Conservation (phyloP, 2,888 invertebrate species). For the Agrotis exclamationis region DNA sequence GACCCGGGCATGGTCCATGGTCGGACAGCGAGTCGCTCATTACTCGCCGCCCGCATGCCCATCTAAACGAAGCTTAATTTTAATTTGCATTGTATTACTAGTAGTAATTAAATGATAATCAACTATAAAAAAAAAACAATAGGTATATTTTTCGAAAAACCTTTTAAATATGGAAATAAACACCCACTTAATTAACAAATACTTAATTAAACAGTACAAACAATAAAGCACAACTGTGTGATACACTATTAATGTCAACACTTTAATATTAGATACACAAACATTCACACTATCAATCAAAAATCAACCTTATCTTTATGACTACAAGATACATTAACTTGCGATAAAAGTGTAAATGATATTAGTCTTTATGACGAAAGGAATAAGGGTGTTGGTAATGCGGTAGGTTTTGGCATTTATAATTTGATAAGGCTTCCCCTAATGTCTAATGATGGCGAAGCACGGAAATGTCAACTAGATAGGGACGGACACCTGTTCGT, state of each 20-base stretch:
- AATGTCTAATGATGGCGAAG: slow-evolving; percentile 61
- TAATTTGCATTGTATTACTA: too few relatives aligned
- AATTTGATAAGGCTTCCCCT: slow-evolving; percentile 60
- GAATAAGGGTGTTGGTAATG: slow-evolving; percentile 38
- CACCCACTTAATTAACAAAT: slow-evolving; percentile 65
- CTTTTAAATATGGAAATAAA: slow-evolving; percentile 47
- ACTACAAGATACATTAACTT: not conserved
- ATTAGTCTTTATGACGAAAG: slow-evolving; percentile 33
- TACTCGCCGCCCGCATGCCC: too few relatives aligned
- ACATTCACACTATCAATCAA: slow-evolving; percentile 27
- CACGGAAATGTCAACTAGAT: slow-evolving; percentile 70
- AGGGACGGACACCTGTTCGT: slow-evolving; percentile 58
- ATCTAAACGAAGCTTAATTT: too few relatives aligned
- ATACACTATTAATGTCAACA: slow-evolving; percentile 62
- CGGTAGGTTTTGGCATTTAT: slow-evolving; percentile 58
- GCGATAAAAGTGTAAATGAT: not conserved
- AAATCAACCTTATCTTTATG: slow-evolving; percentile 39
- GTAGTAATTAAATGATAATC: not conserved
- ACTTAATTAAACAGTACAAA: slow-evolving; percentile 57
- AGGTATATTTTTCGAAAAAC: not conserved
- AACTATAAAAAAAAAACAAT: not conserved
- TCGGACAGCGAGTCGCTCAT: too few relatives aligned
- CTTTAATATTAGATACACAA: slow-evolving; percentile 46
- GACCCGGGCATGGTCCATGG: too few relatives aligned
- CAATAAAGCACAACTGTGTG: slow-evolving; percentile 58